Evolutionary conservation across 2,888 invertebrate genomes (phyloP), one percentile per base, ranked within the genome.

Genomic region (Meta bourneti): DNA sequence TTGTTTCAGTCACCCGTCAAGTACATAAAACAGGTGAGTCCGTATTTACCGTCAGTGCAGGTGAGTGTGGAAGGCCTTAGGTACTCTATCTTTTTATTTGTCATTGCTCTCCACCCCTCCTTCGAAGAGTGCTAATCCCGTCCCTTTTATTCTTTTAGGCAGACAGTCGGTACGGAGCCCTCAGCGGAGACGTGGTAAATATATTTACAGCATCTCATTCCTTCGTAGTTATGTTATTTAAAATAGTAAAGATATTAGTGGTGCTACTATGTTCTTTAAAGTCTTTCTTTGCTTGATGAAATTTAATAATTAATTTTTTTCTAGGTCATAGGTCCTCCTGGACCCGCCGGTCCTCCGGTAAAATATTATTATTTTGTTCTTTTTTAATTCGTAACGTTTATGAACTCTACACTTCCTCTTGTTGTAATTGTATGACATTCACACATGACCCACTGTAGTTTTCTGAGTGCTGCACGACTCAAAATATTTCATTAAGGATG

Each of bases 271-370:
- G 34, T 34, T 34, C 34, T 34, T 1, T 34, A 34, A 34, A 34
- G 4, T 34, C 34, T 34, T 34, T 34, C 34, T 34, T 34, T 34
- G 34, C 34, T 34, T 34, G 34, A 2, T 2, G 34, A 34, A 2
- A 34, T 6, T n/a, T 51, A 79, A 51, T 52, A 16, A 0, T 52
- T 8, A 2, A 52, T 52, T 79, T 79, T 84, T 48, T 91, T 88
- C 9, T 75, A 93, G 94, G 92, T 92, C 48, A 89, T 93, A 61
- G 97, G 98, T 88, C 97, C 97, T 75, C 97, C 98, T 85, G 98
- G 97, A 61, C 96, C 96, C 78, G 95, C 96, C 82, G 97, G 95
- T 54, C 94, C 94, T 11, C 94, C 94, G 48, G 94, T 97, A 78
- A 95, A 88, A 61, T 74, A 52, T 34, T 16, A 13, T 71, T 82